Evolutionary conservation across 2,888 invertebrate species (phyloP), one percentile per base, ranked within the genome.

Genomic region (Pristionchus japonicus): DNA sequence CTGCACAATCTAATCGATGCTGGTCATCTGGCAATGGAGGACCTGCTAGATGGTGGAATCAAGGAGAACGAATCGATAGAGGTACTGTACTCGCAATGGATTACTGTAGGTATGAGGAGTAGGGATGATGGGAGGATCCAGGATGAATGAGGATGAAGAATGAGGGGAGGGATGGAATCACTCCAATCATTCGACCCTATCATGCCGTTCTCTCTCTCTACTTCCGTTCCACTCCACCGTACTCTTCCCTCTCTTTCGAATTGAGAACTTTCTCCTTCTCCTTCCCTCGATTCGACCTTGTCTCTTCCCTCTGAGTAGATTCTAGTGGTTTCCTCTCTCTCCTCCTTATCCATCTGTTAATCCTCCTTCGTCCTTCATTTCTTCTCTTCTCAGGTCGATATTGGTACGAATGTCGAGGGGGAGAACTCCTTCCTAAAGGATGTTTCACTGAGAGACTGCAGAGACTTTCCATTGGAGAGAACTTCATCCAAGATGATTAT

Each of bases 341-440:
- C 27, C 74, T 17, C 37, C 31, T 70, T 23, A 20, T 37, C 70
- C 37, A 37, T 70, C 57, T 57, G 57, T 70, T 70, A 37, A 77
- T 43, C 77, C n/a, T 43, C 15, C 43, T 13, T 34, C 49, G 52
- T 52, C 83, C 57, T 57, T 49, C 80, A 80, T 43, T 15, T 80
- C 27, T 83, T 52, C 52, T 83, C 52, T 23, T 52, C 27, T 74
- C 86, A 91, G 91, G 93, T 27, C 95, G 88, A 93, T 95, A 40
- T 90, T 95, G 74, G 95, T 95, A 61, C 94, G 95, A 91, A 94
- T 95, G 88, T 89, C 92, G 83, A 95, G 95, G 27, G 89, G 93
- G 90, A 93, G 89, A 92, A 67, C 85, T 93, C 27, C 87, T 89
- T 61, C 93, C 93, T 15, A 67, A 89, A 90, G 89, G 93, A 57